Conservation (phyloP, 2,113 vertebrate genomes). For the Alouatta palliata region DNA sequence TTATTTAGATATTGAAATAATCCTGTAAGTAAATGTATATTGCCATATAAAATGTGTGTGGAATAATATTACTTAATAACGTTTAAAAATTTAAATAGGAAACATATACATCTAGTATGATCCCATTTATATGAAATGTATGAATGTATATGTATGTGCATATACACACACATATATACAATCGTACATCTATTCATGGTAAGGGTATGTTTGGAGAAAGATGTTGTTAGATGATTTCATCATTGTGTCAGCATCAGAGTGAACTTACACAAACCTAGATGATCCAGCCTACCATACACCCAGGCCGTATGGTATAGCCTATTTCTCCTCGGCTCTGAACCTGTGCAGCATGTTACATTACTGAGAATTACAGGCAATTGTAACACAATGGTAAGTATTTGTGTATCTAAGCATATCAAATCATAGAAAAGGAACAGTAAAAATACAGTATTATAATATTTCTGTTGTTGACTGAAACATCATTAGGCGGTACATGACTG, state of each 20-base stretch:
- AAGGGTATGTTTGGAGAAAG: not conserved
- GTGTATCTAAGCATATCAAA: not conserved
- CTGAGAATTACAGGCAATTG: not conserved
- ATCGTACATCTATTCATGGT: not conserved
- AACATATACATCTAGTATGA: not conserved
- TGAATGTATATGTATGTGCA: not conserved
- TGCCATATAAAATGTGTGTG: not conserved
- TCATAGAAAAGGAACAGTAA: not conserved
- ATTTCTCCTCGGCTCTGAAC: not conserved
- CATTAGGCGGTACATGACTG: rapidly evolving
- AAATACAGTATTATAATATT: not conserved
- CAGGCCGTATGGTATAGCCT: not conserved
- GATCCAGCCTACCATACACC: not conserved
- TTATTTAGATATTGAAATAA: not conserved
- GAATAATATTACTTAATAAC: not conserved
- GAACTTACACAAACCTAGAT: not conserved
- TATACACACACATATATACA: not conserved
- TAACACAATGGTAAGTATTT: not conserved
- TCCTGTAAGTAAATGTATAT: not conserved
- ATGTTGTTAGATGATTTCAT: not conserved
- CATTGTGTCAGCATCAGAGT: not conserved
- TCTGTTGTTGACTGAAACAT: not conserved
- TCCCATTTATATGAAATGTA: not conserved
- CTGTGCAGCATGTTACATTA: not conserved
- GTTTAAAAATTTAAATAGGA: constrained; percentile 10